Evolutionary conservation across 2,113 vertebrate genomes (phyloP), one percentile per base, ranked within the genome.

Genomic region (Toxostoma redivivum): DNA sequence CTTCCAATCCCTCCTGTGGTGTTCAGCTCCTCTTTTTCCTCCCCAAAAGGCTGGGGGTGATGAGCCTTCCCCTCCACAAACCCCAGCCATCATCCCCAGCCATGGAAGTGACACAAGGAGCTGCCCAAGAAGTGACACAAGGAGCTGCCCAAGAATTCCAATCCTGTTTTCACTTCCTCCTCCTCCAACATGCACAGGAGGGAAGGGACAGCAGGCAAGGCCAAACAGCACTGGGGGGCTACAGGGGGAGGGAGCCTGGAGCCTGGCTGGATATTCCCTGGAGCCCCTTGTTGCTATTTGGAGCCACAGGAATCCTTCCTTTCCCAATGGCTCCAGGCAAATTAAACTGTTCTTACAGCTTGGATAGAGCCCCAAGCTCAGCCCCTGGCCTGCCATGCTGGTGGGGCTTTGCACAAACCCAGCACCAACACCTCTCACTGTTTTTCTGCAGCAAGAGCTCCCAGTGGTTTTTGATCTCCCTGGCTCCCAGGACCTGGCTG

Each of bases 401-500:
- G 7, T 77, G 45, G 28, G 37, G 50, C 17, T 90, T 69, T 12
- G 69, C 57, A 81, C 30, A 61, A 70, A 62, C 28, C 17, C 58
- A 72, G 22, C 83, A 57, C 37, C 53, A 77, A 77, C 12, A 20
- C 69, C 73, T 69, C 74, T 61, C 85, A 53, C 1, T 54, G 11
- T 17, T 81, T 86, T 89, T 37, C 73, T 76, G 50, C 10, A 61
- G 38, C 1, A 7, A 62, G 27, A 87, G n/a, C 56, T 94, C 65
- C 27, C 53, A 18, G 10, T 48, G 47, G 25, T 54, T n/a, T 82
- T 92, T 95, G 64, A 91, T 95, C 28, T 95, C 66, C 64, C 47
- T 35, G 44, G 92, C 95, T 96, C 97, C 88, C 94, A 94, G 90
- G 95, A 62, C 91, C 88, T 51, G 57, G 93, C 62, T 95, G 95